These are phyloP conservation scores for Muscicapa comitata DNA, from an alignment of 2,797 vertebrate genomes.

Conservation along the genomic window DNA sequence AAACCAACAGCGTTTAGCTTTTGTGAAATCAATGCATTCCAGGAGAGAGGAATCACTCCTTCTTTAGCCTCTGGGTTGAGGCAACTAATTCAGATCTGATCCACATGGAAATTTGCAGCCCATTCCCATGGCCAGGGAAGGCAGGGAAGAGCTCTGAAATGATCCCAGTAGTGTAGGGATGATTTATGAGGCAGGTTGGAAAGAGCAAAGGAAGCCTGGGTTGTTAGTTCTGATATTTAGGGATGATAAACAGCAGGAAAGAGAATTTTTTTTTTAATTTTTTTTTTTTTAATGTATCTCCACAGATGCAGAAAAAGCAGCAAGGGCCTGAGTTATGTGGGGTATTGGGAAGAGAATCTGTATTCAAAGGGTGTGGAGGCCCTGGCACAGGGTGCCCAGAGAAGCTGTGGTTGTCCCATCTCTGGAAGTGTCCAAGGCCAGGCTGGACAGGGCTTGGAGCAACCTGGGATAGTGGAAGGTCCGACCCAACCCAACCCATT, in stretches of 20 bases:
- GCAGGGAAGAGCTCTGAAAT: not conserved
- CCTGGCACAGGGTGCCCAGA: not conserved
- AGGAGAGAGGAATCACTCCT: not conserved
- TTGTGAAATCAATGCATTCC: not conserved
- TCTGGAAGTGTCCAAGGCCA: not conserved
- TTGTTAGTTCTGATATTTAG: slow-evolving; percentile 46
- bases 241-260: slow-evolving; percentile 26
- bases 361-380: rapidly evolving
- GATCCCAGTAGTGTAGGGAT: not conserved
- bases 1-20: not conserved
- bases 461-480: rapidly evolving
- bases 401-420: not conserved
- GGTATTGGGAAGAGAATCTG: not conserved
- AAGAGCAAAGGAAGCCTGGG: slow-evolving; percentile 20
- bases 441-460: rapidly evolving
- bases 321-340: not conserved
- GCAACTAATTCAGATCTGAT: not conserved
- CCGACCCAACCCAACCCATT: not conserved
- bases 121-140: not conserved
- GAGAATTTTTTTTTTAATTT: not conserved
- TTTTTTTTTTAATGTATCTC: not conserved
- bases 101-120: not conserved
- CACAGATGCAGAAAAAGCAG: not conserved
- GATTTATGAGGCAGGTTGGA: slow-evolving; percentile 17
- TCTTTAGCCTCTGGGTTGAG: not conserved